Evolutionary conservation across 2,797 vertebrate species (phyloP), one percentile per base, ranked within the genome.

Genomic region (Dendrocincla tyrannina): DNA sequence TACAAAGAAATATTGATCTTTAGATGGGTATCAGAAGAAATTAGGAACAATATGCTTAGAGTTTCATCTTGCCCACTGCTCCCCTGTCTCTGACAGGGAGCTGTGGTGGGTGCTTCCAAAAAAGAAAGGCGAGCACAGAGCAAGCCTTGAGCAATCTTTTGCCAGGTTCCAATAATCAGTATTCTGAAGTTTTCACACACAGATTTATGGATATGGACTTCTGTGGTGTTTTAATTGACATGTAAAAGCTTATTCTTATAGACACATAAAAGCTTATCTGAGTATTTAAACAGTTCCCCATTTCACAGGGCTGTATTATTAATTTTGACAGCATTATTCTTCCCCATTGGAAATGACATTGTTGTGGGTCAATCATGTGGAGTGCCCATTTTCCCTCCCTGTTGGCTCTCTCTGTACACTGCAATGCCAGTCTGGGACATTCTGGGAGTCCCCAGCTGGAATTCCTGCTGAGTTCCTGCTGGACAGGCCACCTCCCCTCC

Each of bases 401-500:
- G 35, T 5, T 63, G 67, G 28, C 42, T 13, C 12, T 24, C 44
- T 32, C 3, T 27, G 46, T 7, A 3, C 25, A 3, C 24, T 42
- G 47, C 18, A 80, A 13, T 47, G 60, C 66, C 37, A 72, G 50
- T 47, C 70, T 75, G 68, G 94, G 96, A 91, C 72, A 86, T 67
- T 79, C 78, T n/a, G 92, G 82, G n/a, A 66, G 77, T 85, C 79
- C 63, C 13, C 90, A 88, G 85, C 77, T 85, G 79, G 37, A 96
- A 95, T 97, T 98, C 97, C 53, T 94, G 93, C 46, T 47, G 74
- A 91, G 97, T 86, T 69, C 47, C 46, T 50, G 66, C 27, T 23
- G 97, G 97, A 96, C 92, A 87, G 93, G 89, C 88, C 84, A 95
- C 96, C 97, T 97, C 93, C 97, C 96, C 95, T 98, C 97, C 98